Conservation (phyloP, 2,888 invertebrate genomes). For the Leptinotarsa peninsularis region DNA sequence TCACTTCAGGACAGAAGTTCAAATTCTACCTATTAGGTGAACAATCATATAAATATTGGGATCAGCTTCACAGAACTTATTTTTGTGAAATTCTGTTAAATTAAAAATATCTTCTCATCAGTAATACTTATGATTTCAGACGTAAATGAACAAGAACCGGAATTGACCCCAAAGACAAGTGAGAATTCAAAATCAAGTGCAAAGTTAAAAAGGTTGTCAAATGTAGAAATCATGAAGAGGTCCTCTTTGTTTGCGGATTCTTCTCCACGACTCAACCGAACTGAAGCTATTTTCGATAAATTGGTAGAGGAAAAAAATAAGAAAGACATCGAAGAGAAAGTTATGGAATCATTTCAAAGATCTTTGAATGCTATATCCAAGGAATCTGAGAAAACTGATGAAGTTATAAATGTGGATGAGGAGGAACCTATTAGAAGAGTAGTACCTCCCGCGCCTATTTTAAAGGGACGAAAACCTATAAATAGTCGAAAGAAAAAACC, state of each 20-base stretch:
- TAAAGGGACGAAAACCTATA: slow-evolving; percentile 30
- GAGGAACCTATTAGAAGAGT: slow-evolving; percentile 30
- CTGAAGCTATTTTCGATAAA: slow-evolving; percentile 36
- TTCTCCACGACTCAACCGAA: slow-evolving; percentile 27
- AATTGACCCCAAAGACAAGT: neutral
- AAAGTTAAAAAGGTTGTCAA: slow-evolving; percentile 31
- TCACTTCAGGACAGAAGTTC: no score
- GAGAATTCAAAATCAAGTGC: slow-evolving; percentile 13
- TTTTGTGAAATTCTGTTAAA: neutral
- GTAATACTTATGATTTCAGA: slow-evolving; percentile 3
- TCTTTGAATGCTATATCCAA: slow-evolving; percentile 20
- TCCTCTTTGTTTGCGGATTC: slow-evolving; percentile 33
- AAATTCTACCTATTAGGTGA: no score
- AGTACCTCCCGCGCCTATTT: slow-evolving; percentile 25
- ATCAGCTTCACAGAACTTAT: no score
- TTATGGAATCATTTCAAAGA: slow-evolving; percentile 29
- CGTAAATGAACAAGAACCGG: neutral
- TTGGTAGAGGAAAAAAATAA: slow-evolving; percentile 30
- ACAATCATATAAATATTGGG: no score
- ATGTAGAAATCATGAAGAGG: slow-evolving; percentile 35
- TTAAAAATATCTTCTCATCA: neutral
- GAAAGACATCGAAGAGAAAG: slow-evolving; percentile 33
- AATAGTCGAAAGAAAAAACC: slow-evolving; percentile 22
- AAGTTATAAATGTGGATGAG: slow-evolving; percentile 29
- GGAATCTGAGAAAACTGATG: slow-evolving; percentile 23